A percentile compares a stretch with the other conserved stretches of the same genome.
Conservation (phyloP, 2,888 invertebrate species). For the Chorisops tibialis region DNA sequence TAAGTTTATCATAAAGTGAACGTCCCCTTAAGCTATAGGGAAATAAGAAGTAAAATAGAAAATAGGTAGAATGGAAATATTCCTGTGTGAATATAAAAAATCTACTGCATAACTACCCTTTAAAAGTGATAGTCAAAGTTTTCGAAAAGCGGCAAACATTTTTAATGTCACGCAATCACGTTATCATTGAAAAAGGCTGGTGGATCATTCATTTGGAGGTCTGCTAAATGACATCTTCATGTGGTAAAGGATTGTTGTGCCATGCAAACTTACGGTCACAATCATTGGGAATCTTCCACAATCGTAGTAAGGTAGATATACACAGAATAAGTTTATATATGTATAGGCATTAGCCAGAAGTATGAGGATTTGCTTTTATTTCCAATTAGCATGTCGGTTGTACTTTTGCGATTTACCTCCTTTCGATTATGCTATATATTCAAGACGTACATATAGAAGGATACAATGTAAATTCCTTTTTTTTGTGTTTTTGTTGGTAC, state of each 20-base stretch:
- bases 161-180: slow-evolving; percentile 24
- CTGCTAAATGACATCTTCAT: slow-evolving; percentile 26
- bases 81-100: too few species aligned
- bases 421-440: slow-evolving; percentile 8
- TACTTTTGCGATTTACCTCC: slow-evolving; percentile 17
- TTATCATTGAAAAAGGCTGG: neutral
- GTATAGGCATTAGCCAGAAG: neutral
- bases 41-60: too few species aligned
- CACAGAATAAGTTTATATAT: neutral
- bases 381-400: slow-evolving; percentile 19
- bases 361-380: slow-evolving; percentile 18
- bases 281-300: neutral
- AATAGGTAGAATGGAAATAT: too few species aligned
- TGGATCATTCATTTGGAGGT: slow-evolving; percentile 20
- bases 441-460: too few species aligned
- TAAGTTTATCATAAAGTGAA: too few species aligned
- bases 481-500: neutral
- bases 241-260: slow-evolving; percentile 22
- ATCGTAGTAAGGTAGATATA: neutral
- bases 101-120: too few species aligned
- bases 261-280: slow-evolving; percentile 8
- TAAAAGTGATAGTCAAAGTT: slow-evolving; percentile 8
- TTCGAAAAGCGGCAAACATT: slow-evolving; percentile 8
- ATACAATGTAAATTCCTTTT: neutral
- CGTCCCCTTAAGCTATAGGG: too few species aligned